These are phyloP conservation scores for Oenanthe melanoleuca DNA, from an alignment of 2,113 vertebrate species.

Conservation along the genomic window DNA sequence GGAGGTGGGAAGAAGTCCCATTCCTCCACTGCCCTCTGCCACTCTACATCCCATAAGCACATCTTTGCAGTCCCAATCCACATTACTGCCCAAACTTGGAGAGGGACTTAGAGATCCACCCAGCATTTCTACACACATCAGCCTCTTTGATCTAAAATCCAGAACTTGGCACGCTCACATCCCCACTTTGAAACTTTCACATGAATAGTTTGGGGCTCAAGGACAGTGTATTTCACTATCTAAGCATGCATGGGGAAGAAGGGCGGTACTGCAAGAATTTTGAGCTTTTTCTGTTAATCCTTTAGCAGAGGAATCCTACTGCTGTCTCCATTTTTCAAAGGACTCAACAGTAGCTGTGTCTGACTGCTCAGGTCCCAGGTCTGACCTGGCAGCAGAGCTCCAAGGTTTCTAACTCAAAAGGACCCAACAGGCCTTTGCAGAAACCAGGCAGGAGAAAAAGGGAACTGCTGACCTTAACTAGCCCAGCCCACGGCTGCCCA, in stretches of 20 bases:
- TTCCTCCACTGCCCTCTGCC: neutral
- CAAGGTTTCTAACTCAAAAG: neutral
- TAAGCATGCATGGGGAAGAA: neutral
- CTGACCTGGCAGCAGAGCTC: neutral
- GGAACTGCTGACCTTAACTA: neutral
- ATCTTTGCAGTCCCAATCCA: neutral
- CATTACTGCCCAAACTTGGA: neutral
- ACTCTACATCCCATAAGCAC: neutral
- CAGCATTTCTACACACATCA: neutral
- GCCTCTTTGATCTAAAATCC: neutral
- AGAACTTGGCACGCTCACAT: neutral
- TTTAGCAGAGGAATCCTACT: neutral
- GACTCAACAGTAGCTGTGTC: neutral
- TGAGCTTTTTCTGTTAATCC: neutral
- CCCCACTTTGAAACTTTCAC: neutral
- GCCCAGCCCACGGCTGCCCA: neutral
- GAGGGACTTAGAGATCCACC: neutral
- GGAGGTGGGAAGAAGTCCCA: neutral
- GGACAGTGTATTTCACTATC: neutral
- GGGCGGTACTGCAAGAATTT: neutral
- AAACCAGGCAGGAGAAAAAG: neutral
- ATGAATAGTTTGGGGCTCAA: neutral
- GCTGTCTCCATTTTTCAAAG: neutral
- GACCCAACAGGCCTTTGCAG: neutral
- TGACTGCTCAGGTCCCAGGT: neutral